Percentiles rank a stretch among this genome's conserved stretches.
phyloP scores from a whole-genome alignment of 2,888 invertebrate genomes.

The Bruchidius siliquastri region DNA sequence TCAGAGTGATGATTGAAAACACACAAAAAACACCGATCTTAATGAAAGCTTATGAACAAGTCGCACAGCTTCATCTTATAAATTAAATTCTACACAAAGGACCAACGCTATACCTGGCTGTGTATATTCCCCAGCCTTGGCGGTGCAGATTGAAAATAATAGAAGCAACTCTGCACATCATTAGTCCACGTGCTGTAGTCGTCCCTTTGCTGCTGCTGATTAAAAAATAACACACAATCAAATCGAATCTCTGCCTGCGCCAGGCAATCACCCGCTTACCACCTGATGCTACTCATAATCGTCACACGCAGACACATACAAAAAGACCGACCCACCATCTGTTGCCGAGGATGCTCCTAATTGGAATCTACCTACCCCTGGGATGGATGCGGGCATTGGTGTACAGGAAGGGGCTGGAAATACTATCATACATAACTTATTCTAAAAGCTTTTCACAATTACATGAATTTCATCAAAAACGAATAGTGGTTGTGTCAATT shows the following conservation, averaged over 20 bases:
- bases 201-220: neutral
- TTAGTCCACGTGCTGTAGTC: neutral
- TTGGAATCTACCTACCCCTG: neutral
- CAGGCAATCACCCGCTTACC: slow-evolving; percentile 2
- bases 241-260: neutral
- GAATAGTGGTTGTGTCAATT: too few species aligned
- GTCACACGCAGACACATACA: neutral
- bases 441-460: too few species aligned
- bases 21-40: too few species aligned
- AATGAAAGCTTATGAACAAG: too few species aligned
- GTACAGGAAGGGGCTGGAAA: neutral
- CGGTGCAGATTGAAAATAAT: neutral
- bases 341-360: neutral
- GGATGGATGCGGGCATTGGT: neutral
- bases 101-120: neutral
- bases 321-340: neutral
- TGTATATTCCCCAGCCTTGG: neutral
- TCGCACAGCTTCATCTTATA: too few species aligned
- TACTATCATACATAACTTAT: too few species aligned
- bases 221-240: neutral
- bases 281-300: slow-evolving; percentile 9
- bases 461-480: too few species aligned
- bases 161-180: neutral
- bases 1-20: too few species aligned
- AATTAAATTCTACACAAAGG: too few species aligned